Conservation (phyloP, 2,888 invertebrate species). For the Rapana venosa region DNA sequence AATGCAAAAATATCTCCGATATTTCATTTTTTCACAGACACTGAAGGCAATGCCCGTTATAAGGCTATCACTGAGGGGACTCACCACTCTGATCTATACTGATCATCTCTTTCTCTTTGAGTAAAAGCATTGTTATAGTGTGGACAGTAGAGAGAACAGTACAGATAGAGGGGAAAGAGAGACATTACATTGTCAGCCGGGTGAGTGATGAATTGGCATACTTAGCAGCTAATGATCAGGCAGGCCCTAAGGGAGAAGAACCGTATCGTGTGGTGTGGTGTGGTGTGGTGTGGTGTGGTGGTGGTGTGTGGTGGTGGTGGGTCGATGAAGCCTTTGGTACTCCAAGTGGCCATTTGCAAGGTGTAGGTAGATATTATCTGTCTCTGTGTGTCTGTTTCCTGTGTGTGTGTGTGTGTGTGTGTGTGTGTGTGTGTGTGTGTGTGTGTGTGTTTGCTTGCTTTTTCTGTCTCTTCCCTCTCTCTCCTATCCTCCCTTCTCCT, state of each 20-base stretch:
- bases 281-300: background rate
- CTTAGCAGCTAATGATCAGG: background rate
- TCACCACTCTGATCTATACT: no score
- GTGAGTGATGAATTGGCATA: background rate
- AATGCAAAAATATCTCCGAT: no score
- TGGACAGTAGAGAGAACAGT: background rate
- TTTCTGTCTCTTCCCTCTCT: background rate
- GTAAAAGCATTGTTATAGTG: background rate
- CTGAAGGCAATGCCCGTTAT: no score
- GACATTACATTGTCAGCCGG: background rate
- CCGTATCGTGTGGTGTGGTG: background rate
- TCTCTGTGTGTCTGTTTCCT: background rate
- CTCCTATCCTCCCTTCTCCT: background rate
- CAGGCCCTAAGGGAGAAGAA: background rate
- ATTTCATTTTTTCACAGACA: no score
- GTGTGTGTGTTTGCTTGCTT: background rate
- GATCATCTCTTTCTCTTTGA: no score
- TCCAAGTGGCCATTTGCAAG: background rate
- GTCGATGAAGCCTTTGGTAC: constrained; percentile 6
- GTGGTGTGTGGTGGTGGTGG: background rate
- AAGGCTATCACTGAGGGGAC: no score
- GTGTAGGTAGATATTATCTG: background rate
- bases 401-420: background rate
- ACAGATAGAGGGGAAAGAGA: background rate
- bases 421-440: background rate